Evolutionary conservation across 2,888 invertebrate genomes (phyloP).

Genomic region (Neoscelio sp.): DNA sequence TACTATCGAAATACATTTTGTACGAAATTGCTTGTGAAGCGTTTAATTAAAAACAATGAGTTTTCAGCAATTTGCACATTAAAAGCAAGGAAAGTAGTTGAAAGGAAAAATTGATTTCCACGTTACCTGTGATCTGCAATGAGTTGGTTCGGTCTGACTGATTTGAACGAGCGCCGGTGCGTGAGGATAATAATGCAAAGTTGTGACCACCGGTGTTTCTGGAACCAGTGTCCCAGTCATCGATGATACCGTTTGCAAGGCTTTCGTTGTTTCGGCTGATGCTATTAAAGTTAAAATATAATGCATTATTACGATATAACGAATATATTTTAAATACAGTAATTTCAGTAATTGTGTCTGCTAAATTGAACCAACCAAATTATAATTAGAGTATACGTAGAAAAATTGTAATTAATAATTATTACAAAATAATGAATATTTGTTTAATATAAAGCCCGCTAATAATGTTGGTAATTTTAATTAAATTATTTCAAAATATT

Average conservation of each 20-base stretch:
- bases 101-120: not conserved
- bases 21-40: no score
- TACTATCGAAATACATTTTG: no score
- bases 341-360: no score
- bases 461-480: no score
- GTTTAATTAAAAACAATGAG: not conserved
- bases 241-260: constrained; percentile 80
- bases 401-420: no score
- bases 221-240: constrained; percentile 77
- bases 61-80: constrained; percentile 10
- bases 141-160: constrained; percentile 79
- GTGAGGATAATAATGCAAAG: constrained; percentile 81
- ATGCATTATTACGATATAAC: not conserved
- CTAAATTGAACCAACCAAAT: no score
- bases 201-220: constrained; percentile 79
- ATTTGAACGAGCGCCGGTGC: constrained; percentile 80
- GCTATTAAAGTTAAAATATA: constrained; percentile 71
- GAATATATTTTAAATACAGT: no score
- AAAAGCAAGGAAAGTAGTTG: constrained; percentile 36
- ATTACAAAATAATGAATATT: no score
- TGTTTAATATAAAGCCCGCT: no score
- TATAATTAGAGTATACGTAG: no score
- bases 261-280: constrained; percentile 80
- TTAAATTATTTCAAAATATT: no score
- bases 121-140: constrained; percentile 79